Evolutionary conservation across 2,797 vertebrate species (phyloP).

Genomic region (Lycodopsis pacificus): DNA sequence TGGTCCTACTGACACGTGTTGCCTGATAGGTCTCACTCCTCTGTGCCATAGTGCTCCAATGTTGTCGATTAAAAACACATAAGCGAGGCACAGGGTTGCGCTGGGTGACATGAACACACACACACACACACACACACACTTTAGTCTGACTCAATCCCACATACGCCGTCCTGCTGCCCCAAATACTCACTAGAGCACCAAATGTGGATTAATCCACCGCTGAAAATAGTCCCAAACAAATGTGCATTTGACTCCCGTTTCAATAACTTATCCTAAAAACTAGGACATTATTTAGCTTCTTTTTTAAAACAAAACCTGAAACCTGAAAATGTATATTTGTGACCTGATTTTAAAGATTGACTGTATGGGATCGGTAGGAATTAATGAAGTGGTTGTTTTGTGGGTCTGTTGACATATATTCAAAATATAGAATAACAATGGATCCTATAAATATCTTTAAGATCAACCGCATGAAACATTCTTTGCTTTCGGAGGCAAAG

Average conservation of each 20-base stretch:
- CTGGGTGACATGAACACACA: neutral
- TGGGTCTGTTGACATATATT: neutral
- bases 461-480: neutral
- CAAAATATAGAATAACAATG: neutral
- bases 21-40: neutral
- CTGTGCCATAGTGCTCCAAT: neutral
- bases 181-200: neutral
- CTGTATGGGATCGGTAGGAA: neutral
- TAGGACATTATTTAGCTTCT: neutral
- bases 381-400: neutral
- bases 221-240: conserved; percentile 13
- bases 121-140: too few relatives aligned
- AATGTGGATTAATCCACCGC: conserved; percentile 9
- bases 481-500: neutral
- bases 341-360: neutral
- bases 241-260: neutral
- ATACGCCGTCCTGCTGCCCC: neutral
- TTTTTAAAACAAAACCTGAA: neutral
- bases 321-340: neutral
- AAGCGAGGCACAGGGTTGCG: neutral
- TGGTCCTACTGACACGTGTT: neutral
- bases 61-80: neutral
- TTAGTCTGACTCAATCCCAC: conserved; percentile 3
- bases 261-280: neutral
- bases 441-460: neutral